phyloP scores from a whole-genome alignment of 2,113 vertebrate species.

The Elaphurus davidianus region DNA sequence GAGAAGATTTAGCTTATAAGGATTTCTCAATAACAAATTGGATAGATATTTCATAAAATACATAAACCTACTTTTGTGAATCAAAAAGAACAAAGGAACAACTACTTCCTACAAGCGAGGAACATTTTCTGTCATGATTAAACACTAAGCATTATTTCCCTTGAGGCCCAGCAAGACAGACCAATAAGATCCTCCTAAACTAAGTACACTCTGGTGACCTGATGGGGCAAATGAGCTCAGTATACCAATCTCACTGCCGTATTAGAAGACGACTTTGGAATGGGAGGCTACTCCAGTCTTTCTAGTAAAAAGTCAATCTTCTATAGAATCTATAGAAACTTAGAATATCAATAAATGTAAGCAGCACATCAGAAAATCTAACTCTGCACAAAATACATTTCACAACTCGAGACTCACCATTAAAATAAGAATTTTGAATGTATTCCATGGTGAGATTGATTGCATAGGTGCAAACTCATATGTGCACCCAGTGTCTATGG shows the following conservation, averaged over 20 bases:
- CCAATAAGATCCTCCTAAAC: not conserved
- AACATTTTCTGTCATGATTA: not conserved
- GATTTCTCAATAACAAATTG: constrained; percentile 9
- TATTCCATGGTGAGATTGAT: not conserved
- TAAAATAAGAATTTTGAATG: not conserved
- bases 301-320: not conserved
- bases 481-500: not conserved
- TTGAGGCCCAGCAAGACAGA: not conserved
- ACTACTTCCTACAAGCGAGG: not conserved
- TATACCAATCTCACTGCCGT: not conserved
- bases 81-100: not conserved
- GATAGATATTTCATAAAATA: not conserved
- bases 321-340: not conserved
- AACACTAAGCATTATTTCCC: not conserved
- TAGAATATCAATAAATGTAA: not conserved
- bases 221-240: not conserved
- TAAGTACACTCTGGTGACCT: not conserved
- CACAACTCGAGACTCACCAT: not conserved
- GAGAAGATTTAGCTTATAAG: not conserved
- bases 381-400: not conserved
- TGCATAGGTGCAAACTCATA: not conserved
- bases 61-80: not conserved
- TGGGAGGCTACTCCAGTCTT: not conserved
- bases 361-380: not conserved
- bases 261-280: not conserved